Percentiles rank a stretch among this genome's conserved stretches.
Conservation (phyloP, 1,140 invertebrate genomes). For the Drosophila obscura region DNA sequence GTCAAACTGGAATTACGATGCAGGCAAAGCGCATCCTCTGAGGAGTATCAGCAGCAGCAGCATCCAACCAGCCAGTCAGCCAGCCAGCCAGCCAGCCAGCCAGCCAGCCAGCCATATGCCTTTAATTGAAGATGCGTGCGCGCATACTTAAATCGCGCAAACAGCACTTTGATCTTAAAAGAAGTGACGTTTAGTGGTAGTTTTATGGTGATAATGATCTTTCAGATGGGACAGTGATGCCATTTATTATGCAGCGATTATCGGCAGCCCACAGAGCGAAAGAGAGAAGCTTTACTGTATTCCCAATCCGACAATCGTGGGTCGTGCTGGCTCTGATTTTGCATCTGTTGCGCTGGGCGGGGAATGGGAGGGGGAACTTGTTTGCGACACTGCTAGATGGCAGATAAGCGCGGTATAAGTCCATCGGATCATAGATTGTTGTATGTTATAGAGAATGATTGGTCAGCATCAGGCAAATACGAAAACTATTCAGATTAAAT, state of each 20-base stretch:
- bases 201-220: constrained; percentile 83
- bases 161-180: constrained; percentile 84
- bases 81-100: constrained; percentile 1
- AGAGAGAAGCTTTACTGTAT: background rate
- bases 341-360: background rate
- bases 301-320: background rate
- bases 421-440: too few relatives aligned
- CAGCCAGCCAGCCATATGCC: constrained; percentile 54
- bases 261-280: constrained; percentile 9
- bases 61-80: constrained; percentile 3
- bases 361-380: background rate
- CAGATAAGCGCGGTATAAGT: too few relatives aligned
- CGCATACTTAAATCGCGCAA: constrained; percentile 76
- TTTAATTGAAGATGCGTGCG: constrained; percentile 83
- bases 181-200: constrained; percentile 83
- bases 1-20: constrained; percentile 64
- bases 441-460: too few relatives aligned
- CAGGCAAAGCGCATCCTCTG: constrained; percentile 21
- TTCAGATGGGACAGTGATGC: constrained; percentile 78
- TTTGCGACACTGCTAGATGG: constrained; percentile 25
- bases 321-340: too few relatives aligned
- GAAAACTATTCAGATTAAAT: too few relatives aligned
- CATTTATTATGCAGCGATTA: constrained; percentile 78
- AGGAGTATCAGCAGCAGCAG: constrained; percentile 12
- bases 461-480: too few relatives aligned